Conservation (phyloP, 2,113 vertebrate species). For the Cebus imitator region DNA sequence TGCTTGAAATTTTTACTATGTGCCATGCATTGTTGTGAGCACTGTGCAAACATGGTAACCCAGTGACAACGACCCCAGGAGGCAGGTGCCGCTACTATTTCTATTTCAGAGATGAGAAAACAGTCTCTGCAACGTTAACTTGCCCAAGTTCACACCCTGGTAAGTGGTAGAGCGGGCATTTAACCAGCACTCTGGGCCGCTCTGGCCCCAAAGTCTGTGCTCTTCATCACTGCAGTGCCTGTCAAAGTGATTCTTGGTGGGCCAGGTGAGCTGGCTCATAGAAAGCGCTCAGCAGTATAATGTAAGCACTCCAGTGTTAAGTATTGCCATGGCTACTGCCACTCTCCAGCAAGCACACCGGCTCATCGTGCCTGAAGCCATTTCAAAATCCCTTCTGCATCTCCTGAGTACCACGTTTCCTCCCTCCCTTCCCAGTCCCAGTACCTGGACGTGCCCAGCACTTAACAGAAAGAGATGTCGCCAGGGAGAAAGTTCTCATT, state of each 20-base stretch:
- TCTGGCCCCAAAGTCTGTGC: too few species aligned
- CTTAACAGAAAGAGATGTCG: neutral
- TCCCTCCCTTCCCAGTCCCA: neutral
- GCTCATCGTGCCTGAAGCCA: neutral
- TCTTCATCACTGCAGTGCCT: neutral
- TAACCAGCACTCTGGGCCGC: neutral
- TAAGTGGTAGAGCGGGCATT: neutral
- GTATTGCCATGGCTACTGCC: neutral
- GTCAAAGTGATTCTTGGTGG: neutral
- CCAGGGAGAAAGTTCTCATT: neutral
- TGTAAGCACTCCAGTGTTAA: accelerated
- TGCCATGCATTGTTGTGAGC: neutral
- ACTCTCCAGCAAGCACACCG: neutral
- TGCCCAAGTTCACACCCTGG: too few species aligned
- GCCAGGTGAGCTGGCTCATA: neutral
- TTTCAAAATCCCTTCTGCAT: neutral
- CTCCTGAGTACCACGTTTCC: neutral
- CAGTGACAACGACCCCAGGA: neutral
- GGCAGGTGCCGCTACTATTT: neutral
- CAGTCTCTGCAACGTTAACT: neutral
- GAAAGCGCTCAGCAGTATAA: neutral
- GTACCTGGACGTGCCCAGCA: neutral
- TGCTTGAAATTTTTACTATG: neutral
- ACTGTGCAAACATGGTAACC: neutral
- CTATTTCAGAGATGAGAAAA: neutral